Base-by-base conservation (phyloP, 1,140 invertebrate species). In the Caenorhabditis brenneri region DNA sequence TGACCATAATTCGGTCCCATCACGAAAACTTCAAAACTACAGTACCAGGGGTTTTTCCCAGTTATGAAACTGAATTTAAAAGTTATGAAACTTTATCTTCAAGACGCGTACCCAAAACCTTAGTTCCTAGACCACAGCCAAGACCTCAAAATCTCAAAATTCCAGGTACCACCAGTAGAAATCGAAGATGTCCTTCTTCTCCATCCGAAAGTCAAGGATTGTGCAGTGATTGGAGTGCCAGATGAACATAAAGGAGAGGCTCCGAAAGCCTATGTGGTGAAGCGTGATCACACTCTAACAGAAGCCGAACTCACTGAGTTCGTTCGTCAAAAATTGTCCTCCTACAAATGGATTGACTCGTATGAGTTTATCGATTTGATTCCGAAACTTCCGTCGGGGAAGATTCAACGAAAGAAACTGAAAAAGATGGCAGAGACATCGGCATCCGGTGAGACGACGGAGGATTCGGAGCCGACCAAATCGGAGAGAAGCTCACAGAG, bases 111-210 rank as follows among this genome's bases (percentile, higher is more conserved):
- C n/a, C n/a, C n/a, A n/a, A n/a, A n/a, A n/a, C n/a, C n/a, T n/a
- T n/a, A n/a, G n/a, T n/a, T n/a, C n/a, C n/a, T n/a, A n/a, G n/a
- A n/a, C n/a, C n/a, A n/a, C n/a, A n/a, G n/a, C n/a, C n/a, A n/a
- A n/a, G n/a, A n/a, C n/a, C n/a, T n/a, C n/a, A 42, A 42, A 42
- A 42, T 12, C 39, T 42, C n/a, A 3, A 65, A 16, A 16, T 65
- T 74, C 9, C 65, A 74, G 65, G 65, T 74, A 1, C 94, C 95
- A 27, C 95, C 95, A 33, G 94, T 95, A 1, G 95, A 96, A 91
- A 92, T 96, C 58, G 95, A 96, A 91, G 94, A 93, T 88, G 91
- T 96, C 10, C 93, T 96, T 16, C 91, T 94, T 82, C 93, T 94
- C 85, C 92, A 94, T 53, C 93, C 94, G 1, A 93, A 93, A 80